phyloP scores from a whole-genome alignment of 2,113 vertebrate genomes.

The Apteryx owenii region DNA sequence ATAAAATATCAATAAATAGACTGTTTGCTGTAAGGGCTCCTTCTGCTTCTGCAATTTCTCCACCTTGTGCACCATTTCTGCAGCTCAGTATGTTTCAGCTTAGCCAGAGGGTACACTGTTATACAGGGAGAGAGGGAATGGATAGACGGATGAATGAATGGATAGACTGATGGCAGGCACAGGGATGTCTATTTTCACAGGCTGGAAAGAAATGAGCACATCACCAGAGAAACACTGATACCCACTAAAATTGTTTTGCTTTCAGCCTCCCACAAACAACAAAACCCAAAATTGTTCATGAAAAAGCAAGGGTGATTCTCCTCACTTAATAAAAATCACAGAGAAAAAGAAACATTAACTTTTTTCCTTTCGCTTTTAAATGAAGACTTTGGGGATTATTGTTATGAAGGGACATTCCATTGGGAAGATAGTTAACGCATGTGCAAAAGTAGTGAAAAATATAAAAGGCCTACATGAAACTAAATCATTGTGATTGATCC shows the following conservation, averaged over 20 bases:
- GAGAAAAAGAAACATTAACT: neutral
- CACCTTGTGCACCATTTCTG: neutral
- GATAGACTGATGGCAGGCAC: neutral
- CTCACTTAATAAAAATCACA: neutral
- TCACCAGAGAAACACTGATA: neutral
- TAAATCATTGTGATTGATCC: neutral
- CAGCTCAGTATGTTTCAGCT: neutral
- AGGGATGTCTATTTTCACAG: neutral
- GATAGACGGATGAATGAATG: neutral
- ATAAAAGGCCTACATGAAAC: neutral
- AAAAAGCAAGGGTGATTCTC: neutral
- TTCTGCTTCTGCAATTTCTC: neutral
- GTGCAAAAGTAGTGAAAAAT: neutral
- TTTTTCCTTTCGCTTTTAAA: neutral
- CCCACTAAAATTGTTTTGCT: neutral
- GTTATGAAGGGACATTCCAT: rapidly evolving
- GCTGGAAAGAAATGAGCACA: neutral
- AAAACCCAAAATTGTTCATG: neutral
- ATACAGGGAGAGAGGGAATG: neutral
- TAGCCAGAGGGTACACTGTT: neutral
- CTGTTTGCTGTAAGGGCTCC: constrained; percentile 15
- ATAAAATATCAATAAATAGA: constrained; percentile 70
- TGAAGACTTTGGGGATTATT: neutral
- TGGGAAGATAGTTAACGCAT: neutral
- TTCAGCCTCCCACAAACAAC: neutral